Evolutionary conservation across 2,888 invertebrate genomes (phyloP).

Genomic region (Steinernema hermaphroditum): DNA sequence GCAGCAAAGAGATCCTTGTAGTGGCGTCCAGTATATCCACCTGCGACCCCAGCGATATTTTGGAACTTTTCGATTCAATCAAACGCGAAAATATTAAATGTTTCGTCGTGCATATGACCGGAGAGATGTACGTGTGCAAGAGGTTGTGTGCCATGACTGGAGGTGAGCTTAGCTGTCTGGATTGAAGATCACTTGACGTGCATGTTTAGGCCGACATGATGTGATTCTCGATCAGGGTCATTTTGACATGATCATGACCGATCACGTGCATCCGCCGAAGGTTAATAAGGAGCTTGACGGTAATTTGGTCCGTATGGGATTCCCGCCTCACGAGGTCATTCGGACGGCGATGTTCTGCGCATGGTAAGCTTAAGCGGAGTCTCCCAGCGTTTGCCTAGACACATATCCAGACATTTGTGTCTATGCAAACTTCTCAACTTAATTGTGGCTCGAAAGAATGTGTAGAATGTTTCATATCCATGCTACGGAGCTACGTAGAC

Average conservation of each 20-base stretch:
- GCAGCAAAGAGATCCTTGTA: conserved; percentile 88
- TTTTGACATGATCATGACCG: conserved; percentile 70
- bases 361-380: conserved; percentile 45
- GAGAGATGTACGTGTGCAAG: conserved; percentile 89
- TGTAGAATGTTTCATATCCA: too few species aligned
- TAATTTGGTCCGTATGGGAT: conserved; percentile 59
- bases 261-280: conserved; percentile 70
- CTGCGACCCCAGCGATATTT: conserved; percentile 25
- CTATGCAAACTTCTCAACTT: too few species aligned
- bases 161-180: too few species aligned
- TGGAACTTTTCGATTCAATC: conserved; percentile 40
- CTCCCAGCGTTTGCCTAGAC: too few species aligned
- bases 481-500: too few species aligned
- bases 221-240: conserved; percentile 83
- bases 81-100: conserved; percentile 83
- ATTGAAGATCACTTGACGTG: conserved; percentile 20
- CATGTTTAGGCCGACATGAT: conserved; percentile 70
- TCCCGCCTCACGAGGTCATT: conserved; percentile 55
- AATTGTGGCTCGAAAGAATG: too few species aligned
- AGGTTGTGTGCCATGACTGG: conserved; percentile 83
- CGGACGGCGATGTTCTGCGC: conserved; percentile 52
- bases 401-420: too few species aligned
- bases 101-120: conserved; percentile 90
- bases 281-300: conserved; percentile 41
- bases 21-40: conserved; percentile 91